Conservation (phyloP, 2,888 invertebrate species). For the Lasioglossum figueresi region DNA sequence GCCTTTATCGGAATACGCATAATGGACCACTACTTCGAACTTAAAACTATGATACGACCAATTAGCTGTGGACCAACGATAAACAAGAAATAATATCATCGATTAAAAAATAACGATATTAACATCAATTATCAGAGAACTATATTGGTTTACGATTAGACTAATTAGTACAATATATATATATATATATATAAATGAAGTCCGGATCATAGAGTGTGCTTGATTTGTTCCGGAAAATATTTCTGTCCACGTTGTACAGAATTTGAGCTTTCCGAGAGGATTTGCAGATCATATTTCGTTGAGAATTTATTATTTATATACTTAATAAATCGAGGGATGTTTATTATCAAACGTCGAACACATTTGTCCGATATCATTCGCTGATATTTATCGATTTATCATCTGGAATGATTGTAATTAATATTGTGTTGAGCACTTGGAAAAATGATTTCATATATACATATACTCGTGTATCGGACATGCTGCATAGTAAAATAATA, state of each 20-base stretch:
- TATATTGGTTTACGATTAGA: conserved; percentile 12
- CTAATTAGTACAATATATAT: conserved; percentile 16
- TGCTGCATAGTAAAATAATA: conserved; percentile 6
- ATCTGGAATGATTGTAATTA: not conserved
- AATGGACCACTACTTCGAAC: conserved; percentile 49
- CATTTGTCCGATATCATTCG: not conserved
- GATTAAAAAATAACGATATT: not conserved
- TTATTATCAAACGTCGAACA: not conserved
- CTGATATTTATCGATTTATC: not conserved
- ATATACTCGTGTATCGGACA: not conserved
- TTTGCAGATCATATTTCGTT: not conserved
- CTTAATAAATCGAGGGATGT: not conserved
- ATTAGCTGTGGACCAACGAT: conserved; percentile 58
- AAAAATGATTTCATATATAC: not conserved
- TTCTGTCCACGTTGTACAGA: not conserved
- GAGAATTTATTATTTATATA: not conserved
- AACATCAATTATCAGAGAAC: conserved; percentile 15
- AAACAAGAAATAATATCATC: conserved; percentile 30
- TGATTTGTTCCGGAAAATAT: not conserved
- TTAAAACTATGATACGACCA: conserved; percentile 51
- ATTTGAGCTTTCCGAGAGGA: not conserved
- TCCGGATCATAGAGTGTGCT: conserved; percentile 6
- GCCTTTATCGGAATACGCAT: conserved; percentile 6
- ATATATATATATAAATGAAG: conserved; percentile 1
- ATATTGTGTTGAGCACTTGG: not conserved